These are phyloP conservation scores for Anniella stebbinsi DNA, from an alignment of 2,797 vertebrate species.

Conservation along the genomic window DNA sequence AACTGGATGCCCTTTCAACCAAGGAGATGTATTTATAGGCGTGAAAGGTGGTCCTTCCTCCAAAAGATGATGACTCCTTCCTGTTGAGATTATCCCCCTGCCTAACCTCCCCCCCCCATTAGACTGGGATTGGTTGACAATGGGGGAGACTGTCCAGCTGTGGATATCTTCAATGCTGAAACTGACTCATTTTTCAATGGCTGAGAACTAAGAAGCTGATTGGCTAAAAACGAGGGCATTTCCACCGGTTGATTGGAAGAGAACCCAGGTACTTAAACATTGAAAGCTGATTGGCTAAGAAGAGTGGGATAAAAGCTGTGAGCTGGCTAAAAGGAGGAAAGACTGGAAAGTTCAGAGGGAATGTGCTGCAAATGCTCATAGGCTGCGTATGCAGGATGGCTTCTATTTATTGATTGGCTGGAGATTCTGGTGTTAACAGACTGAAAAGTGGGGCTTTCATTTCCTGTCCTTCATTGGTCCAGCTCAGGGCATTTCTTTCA, in stretches of 20 bases:
- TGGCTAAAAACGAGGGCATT: neutral
- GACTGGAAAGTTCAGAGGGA: neutral
- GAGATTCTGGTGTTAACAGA: neutral
- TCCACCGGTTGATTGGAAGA: neutral
- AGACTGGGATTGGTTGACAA: neutral
- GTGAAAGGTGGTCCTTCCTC: neutral
- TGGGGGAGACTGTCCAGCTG: neutral
- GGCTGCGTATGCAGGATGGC: neutral
- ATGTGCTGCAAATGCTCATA: neutral
- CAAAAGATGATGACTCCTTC: neutral
- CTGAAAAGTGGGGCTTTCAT: neutral
- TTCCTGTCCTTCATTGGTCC: neutral
- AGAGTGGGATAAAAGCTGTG: neutral
- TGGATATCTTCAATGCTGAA: neutral
- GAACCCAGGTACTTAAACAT: neutral
- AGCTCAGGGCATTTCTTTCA: neutral
- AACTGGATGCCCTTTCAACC: neutral
- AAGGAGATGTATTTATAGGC: neutral
- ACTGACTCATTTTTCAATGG: neutral
- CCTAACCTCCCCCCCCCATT: neutral
- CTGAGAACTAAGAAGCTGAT: neutral
- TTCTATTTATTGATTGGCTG: neutral
- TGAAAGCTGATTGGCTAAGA: neutral
- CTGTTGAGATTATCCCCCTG: neutral
- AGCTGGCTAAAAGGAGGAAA: slow-evolving; percentile 11